These are phyloP conservation scores for Maconellicoccus hirsutus DNA, from an alignment of 1,140 invertebrate species.

Conservation along the genomic window DNA sequence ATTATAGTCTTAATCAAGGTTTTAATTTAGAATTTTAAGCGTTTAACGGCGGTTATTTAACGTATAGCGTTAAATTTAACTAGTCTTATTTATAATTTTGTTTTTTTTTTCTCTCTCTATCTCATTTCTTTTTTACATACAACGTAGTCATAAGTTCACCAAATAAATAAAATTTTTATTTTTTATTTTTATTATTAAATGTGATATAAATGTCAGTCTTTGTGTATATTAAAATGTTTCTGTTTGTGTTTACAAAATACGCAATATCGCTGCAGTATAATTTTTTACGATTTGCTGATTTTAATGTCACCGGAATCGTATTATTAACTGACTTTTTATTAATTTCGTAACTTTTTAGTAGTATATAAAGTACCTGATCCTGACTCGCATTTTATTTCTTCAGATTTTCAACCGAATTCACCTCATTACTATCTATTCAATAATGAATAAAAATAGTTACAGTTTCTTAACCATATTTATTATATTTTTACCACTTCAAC, in stretches of 20 bases:
- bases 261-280: background rate
- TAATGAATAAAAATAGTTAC: no score
- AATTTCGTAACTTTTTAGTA: background rate
- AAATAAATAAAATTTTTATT: background rate
- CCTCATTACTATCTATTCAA: no score
- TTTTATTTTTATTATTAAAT: background rate
- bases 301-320: background rate
- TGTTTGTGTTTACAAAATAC: no score
- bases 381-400: no score
- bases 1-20: constrained; percentile 3
- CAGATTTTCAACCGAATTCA: no score
- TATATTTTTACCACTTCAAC: no score
- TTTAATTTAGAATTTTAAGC: background rate
- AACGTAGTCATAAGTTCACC: background rate
- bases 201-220: background rate
- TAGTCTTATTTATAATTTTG: background rate
- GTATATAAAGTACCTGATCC: no score
- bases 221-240: background rate
- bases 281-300: background rate
- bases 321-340: background rate
- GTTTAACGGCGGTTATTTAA: constrained; percentile 8
- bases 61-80: constrained; percentile 9
- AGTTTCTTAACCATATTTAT: no score
- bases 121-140: background rate
- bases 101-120: constrained; percentile 4